Conservation (phyloP, 2,888 invertebrate genomes). For the Eupeodes luniger region DNA sequence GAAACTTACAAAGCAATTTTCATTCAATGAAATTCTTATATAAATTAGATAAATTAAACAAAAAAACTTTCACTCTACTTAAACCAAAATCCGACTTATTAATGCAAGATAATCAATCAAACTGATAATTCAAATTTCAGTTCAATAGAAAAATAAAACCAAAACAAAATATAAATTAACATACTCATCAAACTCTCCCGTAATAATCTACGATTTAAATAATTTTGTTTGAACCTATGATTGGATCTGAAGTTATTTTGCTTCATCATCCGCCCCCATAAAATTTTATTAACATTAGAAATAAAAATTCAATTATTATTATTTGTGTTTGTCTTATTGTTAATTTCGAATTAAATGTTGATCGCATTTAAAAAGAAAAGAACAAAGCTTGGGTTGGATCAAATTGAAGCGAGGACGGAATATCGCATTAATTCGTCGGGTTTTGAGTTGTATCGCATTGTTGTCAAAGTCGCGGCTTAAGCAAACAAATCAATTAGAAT, state of each 20-base stretch:
- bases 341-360: constrained; percentile 17
- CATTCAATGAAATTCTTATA: no score
- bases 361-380: constrained; percentile 18
- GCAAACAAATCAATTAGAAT: constrained; percentile 71
- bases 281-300: constrained; percentile 44
- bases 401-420: constrained; percentile 30
- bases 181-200: neutral
- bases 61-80: neutral
- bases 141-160: neutral
- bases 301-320: constrained; percentile 13
- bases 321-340: constrained; percentile 17
- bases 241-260: neutral
- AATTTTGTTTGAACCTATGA: constrained; percentile 24
- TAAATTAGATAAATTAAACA: no score
- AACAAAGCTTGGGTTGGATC: constrained; percentile 44
- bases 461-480: constrained; percentile 11
- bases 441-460: neutral
- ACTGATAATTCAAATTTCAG: neutral
- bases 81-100: neutral
- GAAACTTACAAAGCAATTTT: no score
- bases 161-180: neutral
- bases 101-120: neutral
- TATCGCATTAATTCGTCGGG: neutral
- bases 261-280: constrained; percentile 38
- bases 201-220: constrained; percentile 43